Base-by-base conservation (phyloP, 2,888 invertebrate species). In the Eupithecia centaureata region DNA sequence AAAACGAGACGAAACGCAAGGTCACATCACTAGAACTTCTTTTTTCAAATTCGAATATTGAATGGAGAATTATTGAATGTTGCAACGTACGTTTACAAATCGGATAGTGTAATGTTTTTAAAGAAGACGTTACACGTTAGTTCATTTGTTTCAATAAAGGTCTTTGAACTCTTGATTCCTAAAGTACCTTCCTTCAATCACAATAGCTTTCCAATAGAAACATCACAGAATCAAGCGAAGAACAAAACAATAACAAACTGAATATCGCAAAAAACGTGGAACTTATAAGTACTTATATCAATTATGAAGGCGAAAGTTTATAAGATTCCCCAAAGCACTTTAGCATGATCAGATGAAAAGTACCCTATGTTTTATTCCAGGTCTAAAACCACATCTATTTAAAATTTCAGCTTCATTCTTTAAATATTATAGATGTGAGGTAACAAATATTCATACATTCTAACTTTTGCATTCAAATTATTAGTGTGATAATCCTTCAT, bases 1-100 rank as follows among this genome's bases (percentile, higher is more conserved):
- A 92, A 92, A 91, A 91, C 90, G 91, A 90, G 86, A 85, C 85
- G 84, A 88, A 88, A 84, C 84, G 86, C 92, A 92, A 93, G 92
- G 92, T 93, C 92, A 92, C 90, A 87, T 87, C 88, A 88, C 90
- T 88, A 87, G 80, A 86, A 87, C 82, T 90, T 90, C 91, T 90
- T 93, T 93, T 92, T 92, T 90, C 85, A 83, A 88, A 90, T 87
- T 84, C 85, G 86, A 83, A 89, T 89, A 90, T 91, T 92, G 92
- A 92, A 92, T 92, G 92, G 89, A 86, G 86, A 83, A 88, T 87
- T 85, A 89, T 87, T 84, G 85, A 83, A 85, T 85, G 87, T 87
- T 82, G 84, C 12, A 83, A 75, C 84, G 82, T 79, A 78, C 78
- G 83, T 86, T 85, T n/a, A n/a, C n/a, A n/a, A n/a, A 88, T 78